Percentiles rank a stretch among this genome's conserved stretches.
Conservation (phyloP, 2,113 vertebrate genomes). For the Fulica atra region DNA sequence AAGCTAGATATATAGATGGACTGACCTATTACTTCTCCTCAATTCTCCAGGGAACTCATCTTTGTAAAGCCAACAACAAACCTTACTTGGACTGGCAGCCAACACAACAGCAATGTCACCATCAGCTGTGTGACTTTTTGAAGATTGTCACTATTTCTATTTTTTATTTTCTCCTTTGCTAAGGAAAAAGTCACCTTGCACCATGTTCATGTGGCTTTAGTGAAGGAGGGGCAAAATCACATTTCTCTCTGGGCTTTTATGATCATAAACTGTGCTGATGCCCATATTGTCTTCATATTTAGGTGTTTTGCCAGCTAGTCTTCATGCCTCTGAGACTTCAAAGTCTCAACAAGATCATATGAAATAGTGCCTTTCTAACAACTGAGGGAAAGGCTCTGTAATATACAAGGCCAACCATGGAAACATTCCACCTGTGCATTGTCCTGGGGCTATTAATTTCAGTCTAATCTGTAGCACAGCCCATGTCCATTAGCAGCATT, state of each 20-base stretch:
- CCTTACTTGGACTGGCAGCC: background rate
- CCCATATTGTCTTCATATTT: background rate
- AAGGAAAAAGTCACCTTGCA: background rate
- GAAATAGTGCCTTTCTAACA: background rate
- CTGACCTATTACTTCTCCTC: background rate
- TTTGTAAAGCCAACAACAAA: background rate
- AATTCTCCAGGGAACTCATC: background rate
- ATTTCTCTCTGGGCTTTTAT: background rate
- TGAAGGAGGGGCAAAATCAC: background rate
- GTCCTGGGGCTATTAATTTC: background rate
- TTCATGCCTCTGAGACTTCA: background rate
- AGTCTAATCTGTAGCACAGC: background rate
- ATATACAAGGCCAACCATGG: background rate
- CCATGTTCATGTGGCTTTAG: background rate
- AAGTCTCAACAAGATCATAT: background rate
- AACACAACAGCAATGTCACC: background rate
- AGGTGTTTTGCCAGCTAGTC: background rate
- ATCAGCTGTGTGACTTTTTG: background rate
- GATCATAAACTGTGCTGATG: background rate
- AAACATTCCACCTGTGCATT: background rate
- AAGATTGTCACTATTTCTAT: background rate
- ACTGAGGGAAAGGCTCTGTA: background rate
- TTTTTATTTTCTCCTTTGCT: background rate
- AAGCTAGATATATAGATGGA: background rate
- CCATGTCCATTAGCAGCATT: background rate